Base-by-base conservation (phyloP, 2,888 invertebrate genomes). In the Lepidonotus clava region DNA sequence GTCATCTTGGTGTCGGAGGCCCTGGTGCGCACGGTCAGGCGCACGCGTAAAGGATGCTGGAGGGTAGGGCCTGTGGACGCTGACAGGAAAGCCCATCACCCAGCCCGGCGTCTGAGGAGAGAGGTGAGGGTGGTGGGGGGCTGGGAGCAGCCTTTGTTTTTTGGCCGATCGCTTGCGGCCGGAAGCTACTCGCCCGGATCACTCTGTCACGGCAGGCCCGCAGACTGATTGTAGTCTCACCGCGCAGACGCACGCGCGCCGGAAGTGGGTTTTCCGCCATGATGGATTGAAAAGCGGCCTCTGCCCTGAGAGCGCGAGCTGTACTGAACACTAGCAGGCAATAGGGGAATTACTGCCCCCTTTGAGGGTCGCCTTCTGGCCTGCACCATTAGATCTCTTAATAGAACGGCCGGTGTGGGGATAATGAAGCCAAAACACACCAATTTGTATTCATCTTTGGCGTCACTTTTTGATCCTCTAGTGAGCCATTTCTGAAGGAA, bases 211-310 rank as follows among this genome's bases (percentile, higher is more conserved):
- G 80, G 8, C 41, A 80, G 46, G 32, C 46, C 46, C 46, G 28
- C 46, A 80, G 80, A 80, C 80, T 80, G 80, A 80, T 80, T 41
- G 51, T 46, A 18, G 80, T 51, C 80, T 80, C 80, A 41, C 46
- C 80, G 80, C 80, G 80, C 80, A 80, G 80, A 80, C 41, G 24
- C 80, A 80, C 80, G 80, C 41, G 18, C 46, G 24, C 80, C 41
- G 80, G 80, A 80, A 80, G 51, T 51, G 46, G 51, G 46, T 14
- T 80, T 80, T 41, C 80, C 51, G 46, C 80, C 80, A 80, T 80
- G 80, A 80, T 80, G 51, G 80, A 80, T 46, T 80, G 80, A 46
- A 46, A 51, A 80, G 46, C n/a, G 32, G 24, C 46, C 80, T 4
- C 46, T 5, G 41, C 46, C 46, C 28, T 41, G 36, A 36, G 41